A percentile compares a stretch with the other conserved stretches of the same genome.
Evolutionary conservation across 2,113 vertebrate genomes (phyloP).

Genomic region (Panthera leo): DNA sequence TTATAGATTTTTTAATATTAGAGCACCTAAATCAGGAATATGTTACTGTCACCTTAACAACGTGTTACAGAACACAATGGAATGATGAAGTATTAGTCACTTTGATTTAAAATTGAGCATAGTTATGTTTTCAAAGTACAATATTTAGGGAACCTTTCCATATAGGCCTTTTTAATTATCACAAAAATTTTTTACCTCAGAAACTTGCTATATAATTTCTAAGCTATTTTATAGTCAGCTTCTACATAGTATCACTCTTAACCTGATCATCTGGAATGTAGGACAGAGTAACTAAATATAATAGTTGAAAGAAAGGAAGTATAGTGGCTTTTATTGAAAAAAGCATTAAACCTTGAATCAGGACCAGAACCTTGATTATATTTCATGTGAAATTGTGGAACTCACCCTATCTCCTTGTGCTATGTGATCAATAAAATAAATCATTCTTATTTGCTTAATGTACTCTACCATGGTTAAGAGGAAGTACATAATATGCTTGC

Average conservation of each 20-base stretch:
- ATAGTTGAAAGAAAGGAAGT: neutral
- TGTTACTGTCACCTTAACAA: neutral
- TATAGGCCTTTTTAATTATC: neutral
- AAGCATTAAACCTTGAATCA: neutral
- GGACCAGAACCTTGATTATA: neutral
- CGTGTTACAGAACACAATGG: neutral
- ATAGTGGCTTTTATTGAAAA: neutral
- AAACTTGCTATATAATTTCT: conserved; percentile 31
- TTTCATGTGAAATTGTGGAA: neutral
- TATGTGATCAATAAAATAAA: neutral
- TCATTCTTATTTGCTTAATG: neutral
- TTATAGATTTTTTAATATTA: conserved; percentile 21
- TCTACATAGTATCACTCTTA: conserved; percentile 2
- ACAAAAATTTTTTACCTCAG: neutral
- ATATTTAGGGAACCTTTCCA: neutral
- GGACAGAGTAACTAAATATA: neutral
- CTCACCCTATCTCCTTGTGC: neutral
- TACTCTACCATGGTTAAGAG: neutral
- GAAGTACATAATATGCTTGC: neutral
- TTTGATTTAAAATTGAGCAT: conserved; percentile 24
- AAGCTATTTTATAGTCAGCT: neutral
- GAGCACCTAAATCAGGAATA: neutral
- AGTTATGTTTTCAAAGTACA: neutral
- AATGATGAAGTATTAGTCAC: conserved; percentile 12
- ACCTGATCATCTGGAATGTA: neutral